Base-by-base conservation (phyloP, 2,888 invertebrate genomes). In the Oxytorus armatus region DNA sequence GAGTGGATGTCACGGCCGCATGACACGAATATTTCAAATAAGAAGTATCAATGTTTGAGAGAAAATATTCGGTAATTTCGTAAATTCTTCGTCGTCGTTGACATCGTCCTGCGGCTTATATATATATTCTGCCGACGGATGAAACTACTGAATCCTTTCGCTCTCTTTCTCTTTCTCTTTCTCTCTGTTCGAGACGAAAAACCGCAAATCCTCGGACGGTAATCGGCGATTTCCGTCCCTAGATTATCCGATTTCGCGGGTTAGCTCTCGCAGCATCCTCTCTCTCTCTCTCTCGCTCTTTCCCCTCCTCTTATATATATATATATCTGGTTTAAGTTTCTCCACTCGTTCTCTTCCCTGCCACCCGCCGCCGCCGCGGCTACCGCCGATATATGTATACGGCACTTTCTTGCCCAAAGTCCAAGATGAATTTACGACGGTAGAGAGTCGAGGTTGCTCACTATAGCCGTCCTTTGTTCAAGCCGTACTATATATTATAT, bases 141-240 rank as follows among this genome's bases (percentile, higher is more conserved):
- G 36, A 36, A 49, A 36, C 11, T 49, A 5, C 33, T 36, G 18
- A 49, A 39, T 33, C 18, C 25, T 29, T 55, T 29, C 25, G 8
- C 25, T 57, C 18, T 55, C 55, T 25, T 63, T 47, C 18, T 18
- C 4, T 57, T 29, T 55, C 29, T 5, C 55, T 14, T 14, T 55
- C 55, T 55, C 16, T 55, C 55, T 29, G 21, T 29, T 66, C 59
- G 82, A 82, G 85, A 83, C 81, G 85, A 84, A 85, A 86, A 86
- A 86, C 88, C 88, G 85, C 88, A 88, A 87, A 88, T 87, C 83
- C 87, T 87, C 83, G 83, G 76, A 83, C 79, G 83, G 86, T 88
- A 88, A 88, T 88, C 87, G 88, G 85, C 87, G 86, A 88, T 88
- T 88, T 88, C 88, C 88, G 88, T 82, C 86, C 85, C 85, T 87